phyloP scores from a whole-genome alignment of 2,888 invertebrate genomes.

The Eupithecia pulchellata region DNA sequence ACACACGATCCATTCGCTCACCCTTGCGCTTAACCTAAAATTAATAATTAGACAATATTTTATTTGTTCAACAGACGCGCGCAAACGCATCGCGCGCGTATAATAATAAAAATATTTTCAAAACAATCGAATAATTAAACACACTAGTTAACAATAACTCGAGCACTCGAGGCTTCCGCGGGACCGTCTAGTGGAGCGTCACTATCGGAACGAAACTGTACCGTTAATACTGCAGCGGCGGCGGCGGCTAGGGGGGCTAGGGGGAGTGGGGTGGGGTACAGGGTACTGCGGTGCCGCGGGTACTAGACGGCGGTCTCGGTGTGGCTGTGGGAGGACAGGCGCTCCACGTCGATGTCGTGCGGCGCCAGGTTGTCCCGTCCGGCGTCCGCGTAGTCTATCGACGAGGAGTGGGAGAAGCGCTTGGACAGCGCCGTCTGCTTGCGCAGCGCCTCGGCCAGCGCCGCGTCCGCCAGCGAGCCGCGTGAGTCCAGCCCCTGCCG shows the following conservation, averaged over 20 bases:
- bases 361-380: slow-evolving; percentile 95
- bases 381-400: slow-evolving; percentile 96
- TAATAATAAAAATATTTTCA: slow-evolving; percentile 85
- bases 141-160: slow-evolving; percentile 85
- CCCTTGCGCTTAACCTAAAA: slow-evolving; percentile 84
- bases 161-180: slow-evolving; percentile 56
- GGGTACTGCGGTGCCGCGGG: slow-evolving; percentile 28
- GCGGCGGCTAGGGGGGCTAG: slow-evolving; percentile 40
- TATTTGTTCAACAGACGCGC: slow-evolving; percentile 85
- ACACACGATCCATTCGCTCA: slow-evolving; percentile 83
- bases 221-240: slow-evolving; percentile 39
- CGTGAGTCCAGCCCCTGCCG: slow-evolving; percentile 99
- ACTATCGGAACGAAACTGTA: slow-evolving; percentile 66
- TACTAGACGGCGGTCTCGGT: slow-evolving; percentile 96
- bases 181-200: slow-evolving; percentile 37
- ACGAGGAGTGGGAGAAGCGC: slow-evolving; percentile 94
- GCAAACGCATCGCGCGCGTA: slow-evolving; percentile 79
- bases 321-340: slow-evolving; percentile 96
- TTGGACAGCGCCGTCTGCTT: slow-evolving; percentile 97
- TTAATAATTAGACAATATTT: slow-evolving; percentile 85
- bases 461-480: slow-evolving; percentile 96
- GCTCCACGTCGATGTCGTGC: slow-evolving; percentile 96
- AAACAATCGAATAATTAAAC: slow-evolving; percentile 86
- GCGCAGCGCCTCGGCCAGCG: slow-evolving; percentile 96
- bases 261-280: slow-evolving; percentile 26